A percentile compares a stretch with the other conserved stretches of the same genome.
Evolutionary conservation across 1,140 invertebrate species (phyloP).

Genomic region (Hycleus phaleratus): DNA sequence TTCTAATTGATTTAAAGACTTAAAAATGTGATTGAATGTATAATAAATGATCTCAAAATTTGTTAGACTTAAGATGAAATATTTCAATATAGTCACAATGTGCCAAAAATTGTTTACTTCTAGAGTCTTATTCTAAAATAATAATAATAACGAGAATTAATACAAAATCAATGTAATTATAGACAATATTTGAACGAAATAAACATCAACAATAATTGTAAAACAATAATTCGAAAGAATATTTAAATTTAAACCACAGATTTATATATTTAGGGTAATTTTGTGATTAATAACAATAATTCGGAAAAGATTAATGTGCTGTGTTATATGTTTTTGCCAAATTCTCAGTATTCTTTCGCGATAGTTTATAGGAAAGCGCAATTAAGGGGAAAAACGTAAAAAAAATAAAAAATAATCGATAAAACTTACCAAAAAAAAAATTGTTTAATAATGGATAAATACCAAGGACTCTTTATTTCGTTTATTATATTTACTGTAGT

Average conservation of each 20-base stretch:
- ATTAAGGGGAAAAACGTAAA: too few species aligned
- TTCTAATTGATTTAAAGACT: slow-evolving; percentile 2
- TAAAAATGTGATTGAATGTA: slow-evolving; percentile 5
- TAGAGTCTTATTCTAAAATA: too few species aligned
- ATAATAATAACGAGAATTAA: background rate
- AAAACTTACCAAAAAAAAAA: too few species aligned
- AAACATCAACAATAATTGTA: slow-evolving; percentile 10
- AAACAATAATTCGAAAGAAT: slow-evolving; percentile 10
- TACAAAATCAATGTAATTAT: slow-evolving; percentile 2
- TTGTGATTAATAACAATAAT: background rate
- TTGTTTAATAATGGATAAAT: too few species aligned
- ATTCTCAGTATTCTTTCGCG: background rate
- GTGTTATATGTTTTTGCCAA: background rate
- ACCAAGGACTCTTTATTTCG: too few species aligned
- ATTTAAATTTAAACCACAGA: slow-evolving; percentile 1
- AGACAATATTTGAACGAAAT: slow-evolving; percentile 4
- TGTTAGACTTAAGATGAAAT: too few species aligned
- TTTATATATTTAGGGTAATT: slow-evolving; percentile 2
- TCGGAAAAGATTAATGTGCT: slow-evolving; percentile 1
- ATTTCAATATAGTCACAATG: background rate
- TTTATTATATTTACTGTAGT: too few species aligned
- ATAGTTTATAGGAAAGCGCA: background rate
- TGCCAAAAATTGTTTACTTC: background rate
- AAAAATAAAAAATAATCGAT: too few species aligned
- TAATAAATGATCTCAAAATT: background rate